Evolutionary conservation across 2,888 invertebrate species (phyloP).

Genomic region (Unio pictorum): DNA sequence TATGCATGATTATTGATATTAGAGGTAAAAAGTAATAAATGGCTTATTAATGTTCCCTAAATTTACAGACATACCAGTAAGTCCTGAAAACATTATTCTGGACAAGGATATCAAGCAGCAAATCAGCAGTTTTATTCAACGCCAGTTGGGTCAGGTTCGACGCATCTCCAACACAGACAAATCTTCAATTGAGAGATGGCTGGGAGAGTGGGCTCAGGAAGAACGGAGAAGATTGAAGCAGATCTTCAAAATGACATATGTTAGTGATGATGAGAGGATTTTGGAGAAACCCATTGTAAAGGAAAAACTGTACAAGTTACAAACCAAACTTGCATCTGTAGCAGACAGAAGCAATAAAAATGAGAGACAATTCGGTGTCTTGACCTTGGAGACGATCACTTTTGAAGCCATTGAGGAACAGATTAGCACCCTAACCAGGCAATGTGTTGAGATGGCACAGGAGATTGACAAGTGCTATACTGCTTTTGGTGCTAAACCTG

Average conservation of each 20-base stretch:
- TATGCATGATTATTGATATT: too few relatives aligned
- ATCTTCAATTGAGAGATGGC: slow-evolving; percentile 26
- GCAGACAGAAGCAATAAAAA: not conserved
- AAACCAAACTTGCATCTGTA: not conserved
- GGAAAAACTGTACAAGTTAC: slow-evolving; percentile 2
- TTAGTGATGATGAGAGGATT: not conserved
- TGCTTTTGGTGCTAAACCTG: slow-evolving; percentile 4
- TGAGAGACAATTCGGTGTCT: not conserved
- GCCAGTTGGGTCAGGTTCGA: slow-evolving; percentile 24
- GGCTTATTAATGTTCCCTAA: too few relatives aligned
- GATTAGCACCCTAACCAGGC: slow-evolving; percentile 2
- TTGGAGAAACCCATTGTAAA: slow-evolving; percentile 6
- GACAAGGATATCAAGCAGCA: slow-evolving; percentile 23
- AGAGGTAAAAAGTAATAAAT: too few relatives aligned
- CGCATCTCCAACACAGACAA: slow-evolving; percentile 27
- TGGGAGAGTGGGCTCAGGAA: slow-evolving; percentile 28
- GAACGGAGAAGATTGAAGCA: slow-evolving; percentile 21
- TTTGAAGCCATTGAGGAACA: slow-evolving; percentile 8
- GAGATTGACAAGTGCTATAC: slow-evolving; percentile 12
- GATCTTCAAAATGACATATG: slow-evolving; percentile 6
- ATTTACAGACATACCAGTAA: too few relatives aligned
- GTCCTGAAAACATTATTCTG: not conserved
- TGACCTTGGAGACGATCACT: slow-evolving; percentile 5
- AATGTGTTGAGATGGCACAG: slow-evolving; percentile 10
- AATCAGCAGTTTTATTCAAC: slow-evolving; percentile 18